Conservation (phyloP, 2,113 vertebrate species). For the Trogon surrucura region DNA sequence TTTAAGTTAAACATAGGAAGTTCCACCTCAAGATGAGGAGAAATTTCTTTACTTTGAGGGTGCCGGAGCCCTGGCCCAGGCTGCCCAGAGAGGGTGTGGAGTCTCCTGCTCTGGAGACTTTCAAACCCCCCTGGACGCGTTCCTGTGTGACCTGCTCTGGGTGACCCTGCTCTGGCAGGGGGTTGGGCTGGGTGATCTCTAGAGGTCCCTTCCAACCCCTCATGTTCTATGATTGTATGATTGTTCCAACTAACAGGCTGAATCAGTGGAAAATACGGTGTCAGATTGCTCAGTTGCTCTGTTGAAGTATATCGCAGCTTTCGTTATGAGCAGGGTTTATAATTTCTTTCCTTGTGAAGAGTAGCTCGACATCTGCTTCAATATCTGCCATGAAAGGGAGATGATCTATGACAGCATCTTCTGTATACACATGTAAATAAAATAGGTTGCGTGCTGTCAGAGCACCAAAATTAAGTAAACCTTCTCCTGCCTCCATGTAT, state of each 20-base stretch:
- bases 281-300: slow-evolving; percentile 17
- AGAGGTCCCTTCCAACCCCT: no score
- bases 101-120: no score
- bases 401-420: slow-evolving; percentile 30
- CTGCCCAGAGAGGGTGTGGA: no score
- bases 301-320: not conserved
- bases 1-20: no score
- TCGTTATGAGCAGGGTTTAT: slow-evolving; percentile 20
- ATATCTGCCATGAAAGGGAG: not conserved
- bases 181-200: no score
- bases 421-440: not conserved
- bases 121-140: no score
- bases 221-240: not conserved
- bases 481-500: not conserved
- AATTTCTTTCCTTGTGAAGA: slow-evolving; percentile 18
- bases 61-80: no score
- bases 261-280: slow-evolving; percentile 49
- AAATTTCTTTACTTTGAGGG: no score
- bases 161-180: no score
- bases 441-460: not conserved
- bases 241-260: slow-evolving; percentile 28
- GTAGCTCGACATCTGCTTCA: not conserved
- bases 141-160: no score
- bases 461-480: not conserved
- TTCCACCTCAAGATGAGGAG: no score